Evolutionary conservation across 1,140 invertebrate species (phyloP), one percentile per base, ranked within the genome.

Genomic region (Megalopta genalis): DNA sequence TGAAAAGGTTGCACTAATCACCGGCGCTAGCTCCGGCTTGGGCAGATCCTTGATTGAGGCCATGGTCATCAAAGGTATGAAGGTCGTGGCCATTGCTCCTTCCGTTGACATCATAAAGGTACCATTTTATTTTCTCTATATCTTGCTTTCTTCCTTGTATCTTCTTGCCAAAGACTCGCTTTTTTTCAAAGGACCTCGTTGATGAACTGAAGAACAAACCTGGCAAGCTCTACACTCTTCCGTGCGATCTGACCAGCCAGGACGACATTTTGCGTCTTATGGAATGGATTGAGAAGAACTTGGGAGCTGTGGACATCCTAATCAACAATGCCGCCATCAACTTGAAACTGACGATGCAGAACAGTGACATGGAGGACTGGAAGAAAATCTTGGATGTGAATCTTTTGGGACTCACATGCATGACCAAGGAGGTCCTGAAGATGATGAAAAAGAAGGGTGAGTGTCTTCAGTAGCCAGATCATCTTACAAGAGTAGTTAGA

Each of bases 21-120:
- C 96, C 0, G 96, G 96, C 0, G 96, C 96, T 0, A 96, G 95
- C 77, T 92, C 93, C 1, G 96, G 96, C 0, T 96, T 94, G 52
- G 94, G 94, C 0, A 90, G 87, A 2, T 78, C 80, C 21, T 67
- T 90, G 86, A 88, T 67, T 54, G 82, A 89, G 69, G 70, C 79
- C 10, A 79, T 95, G 21, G 90, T 92, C 7, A 65, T 86, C 12
- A 75, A 90, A 63, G 94, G 94, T 10, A 90, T 95, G 87, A 92
- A 91, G 49, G 94, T 95, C 1, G 88, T 94, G 21, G 94, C 93
- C 6, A 90, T 94, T 67, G 92, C 91, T 16, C 86, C 90, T n/a
- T 90, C 90, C 42, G 77, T 93, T 0, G 90, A 93, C 18, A 88
- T 90, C 54, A 77, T 88, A 8, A 82, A 86, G 70, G 83, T 85